A percentile compares a stretch with the other conserved stretches of the same genome.
Conservation (phyloP, 2,888 invertebrate species). For the Campoplex capitator region DNA sequence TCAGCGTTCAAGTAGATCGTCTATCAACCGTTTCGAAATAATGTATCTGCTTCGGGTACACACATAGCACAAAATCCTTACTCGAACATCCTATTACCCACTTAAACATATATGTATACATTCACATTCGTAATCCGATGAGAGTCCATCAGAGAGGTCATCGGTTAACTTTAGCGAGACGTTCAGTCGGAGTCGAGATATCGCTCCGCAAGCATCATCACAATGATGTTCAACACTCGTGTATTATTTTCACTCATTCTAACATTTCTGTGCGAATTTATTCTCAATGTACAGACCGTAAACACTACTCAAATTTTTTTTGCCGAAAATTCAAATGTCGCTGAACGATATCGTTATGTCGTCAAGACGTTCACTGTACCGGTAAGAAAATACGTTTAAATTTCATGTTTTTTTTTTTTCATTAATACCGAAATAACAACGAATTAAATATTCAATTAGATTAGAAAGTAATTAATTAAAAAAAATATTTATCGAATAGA, state of each 20-base stretch:
- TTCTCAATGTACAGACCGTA: constrained; percentile 42
- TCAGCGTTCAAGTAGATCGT: constrained; percentile 25
- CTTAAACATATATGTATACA: not conserved
- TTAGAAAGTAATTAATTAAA: not conserved
- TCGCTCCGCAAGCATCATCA: constrained; percentile 63
- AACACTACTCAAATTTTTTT: constrained; percentile 9
- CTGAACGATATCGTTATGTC: constrained; percentile 81
- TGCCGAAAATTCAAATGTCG: constrained; percentile 18
- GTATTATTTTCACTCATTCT: constrained; percentile 55
- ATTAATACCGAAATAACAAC: not conserved
- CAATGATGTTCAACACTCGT: constrained; percentile 50
- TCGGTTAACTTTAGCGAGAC: constrained; percentile 59
- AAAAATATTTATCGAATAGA: not conserved
- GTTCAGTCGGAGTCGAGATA: constrained; percentile 64
- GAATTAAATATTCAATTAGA: too few relatives aligned
- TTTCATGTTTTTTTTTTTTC: not conserved
- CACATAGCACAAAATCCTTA: constrained; percentile 19
- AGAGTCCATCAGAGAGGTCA: constrained; percentile 65
- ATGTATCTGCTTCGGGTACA: constrained; percentile 4
- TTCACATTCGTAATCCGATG: constrained; percentile 49
- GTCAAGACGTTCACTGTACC: constrained; percentile 87
- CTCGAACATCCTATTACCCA: not conserved
- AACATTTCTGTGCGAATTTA: constrained; percentile 57
- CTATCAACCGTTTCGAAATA: constrained; percentile 20
- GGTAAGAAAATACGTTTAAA: constrained; percentile 73